These are phyloP conservation scores for Megalops cyprinoides DNA, from an alignment of 2,797 vertebrate species.

Conservation along the genomic window DNA sequence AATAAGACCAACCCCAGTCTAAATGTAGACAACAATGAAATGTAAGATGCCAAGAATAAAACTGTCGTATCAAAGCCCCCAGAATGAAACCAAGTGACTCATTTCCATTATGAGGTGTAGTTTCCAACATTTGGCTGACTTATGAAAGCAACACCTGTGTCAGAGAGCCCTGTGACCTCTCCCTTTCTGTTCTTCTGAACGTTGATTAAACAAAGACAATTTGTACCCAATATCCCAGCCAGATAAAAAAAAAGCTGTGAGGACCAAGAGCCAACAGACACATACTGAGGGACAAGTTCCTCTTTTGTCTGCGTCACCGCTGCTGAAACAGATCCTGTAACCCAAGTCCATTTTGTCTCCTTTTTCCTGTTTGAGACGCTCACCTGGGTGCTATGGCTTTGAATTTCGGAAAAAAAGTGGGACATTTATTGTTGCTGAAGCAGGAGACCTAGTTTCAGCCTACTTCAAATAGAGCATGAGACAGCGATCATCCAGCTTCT, in stretches of 20 bases:
- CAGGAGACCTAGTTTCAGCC: background rate
- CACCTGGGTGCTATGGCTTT: constrained; percentile 65
- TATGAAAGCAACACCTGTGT: constrained; percentile 34
- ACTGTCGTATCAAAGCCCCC: background rate
- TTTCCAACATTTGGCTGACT: background rate
- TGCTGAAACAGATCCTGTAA: constrained; percentile 71
- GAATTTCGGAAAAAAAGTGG: constrained; percentile 67
- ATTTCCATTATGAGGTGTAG: background rate
- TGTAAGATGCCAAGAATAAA: background rate
- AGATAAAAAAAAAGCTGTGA: constrained; percentile 59
- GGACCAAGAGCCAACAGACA: constrained; percentile 54
- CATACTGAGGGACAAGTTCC: constrained; percentile 58
- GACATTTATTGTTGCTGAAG: constrained; percentile 61
- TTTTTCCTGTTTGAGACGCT: constrained; percentile 58
- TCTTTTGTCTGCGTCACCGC: constrained; percentile 66
- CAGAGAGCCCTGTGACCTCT: constrained; percentile 41
- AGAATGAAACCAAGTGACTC: background rate
- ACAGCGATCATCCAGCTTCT: no score
- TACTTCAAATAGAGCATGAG: constrained; percentile 37
- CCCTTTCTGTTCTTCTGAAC: constrained; percentile 58
- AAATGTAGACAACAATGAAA: constrained; percentile 14
- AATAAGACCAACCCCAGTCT: background rate
- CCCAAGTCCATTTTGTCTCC: constrained; percentile 70
- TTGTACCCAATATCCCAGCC: constrained; percentile 41
- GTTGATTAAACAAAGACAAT: constrained; percentile 64